A percentile compares a stretch with the other conserved stretches of the same genome.
These are phyloP conservation scores for Aramus guarauna DNA, from an alignment of 2,113 vertebrate genomes.

Conservation along the genomic window DNA sequence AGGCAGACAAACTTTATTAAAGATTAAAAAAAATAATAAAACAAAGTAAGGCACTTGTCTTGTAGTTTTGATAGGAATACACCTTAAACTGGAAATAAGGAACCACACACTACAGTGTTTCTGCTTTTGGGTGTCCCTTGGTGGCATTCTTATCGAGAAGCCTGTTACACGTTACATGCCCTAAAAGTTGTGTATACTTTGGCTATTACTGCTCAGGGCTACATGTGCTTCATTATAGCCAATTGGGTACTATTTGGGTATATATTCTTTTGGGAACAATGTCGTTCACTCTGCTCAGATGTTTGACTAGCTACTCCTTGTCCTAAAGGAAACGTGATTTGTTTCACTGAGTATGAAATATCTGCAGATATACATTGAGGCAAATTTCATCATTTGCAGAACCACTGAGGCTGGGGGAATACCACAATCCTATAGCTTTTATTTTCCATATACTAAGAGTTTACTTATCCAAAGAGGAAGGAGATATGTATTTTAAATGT, in stretches of 20 bases:
- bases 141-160: background rate
- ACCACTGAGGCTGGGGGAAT: background rate
- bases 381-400: background rate
- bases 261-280: background rate
- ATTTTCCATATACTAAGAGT: background rate
- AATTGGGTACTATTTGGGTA: background rate
- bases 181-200: background rate
- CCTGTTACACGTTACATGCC: background rate
- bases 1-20: background rate
- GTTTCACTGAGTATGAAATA: background rate
- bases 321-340: background rate
- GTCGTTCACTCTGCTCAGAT: background rate
- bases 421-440: background rate
- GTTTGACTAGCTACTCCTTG: background rate
- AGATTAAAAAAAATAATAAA: background rate
- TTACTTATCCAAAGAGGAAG: background rate
- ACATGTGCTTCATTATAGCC: background rate
- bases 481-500: background rate
- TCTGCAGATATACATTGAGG: background rate
- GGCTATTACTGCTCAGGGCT: background rate
- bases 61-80: background rate
- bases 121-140: background rate
- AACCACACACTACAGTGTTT: background rate
- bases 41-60: background rate
- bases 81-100: background rate